Percentiles rank a stretch among this genome's conserved stretches.
These are phyloP conservation scores for Montipora cactus DNA, from an alignment of 64 coral and sea anemone species.

Conservation along the genomic window DNA sequence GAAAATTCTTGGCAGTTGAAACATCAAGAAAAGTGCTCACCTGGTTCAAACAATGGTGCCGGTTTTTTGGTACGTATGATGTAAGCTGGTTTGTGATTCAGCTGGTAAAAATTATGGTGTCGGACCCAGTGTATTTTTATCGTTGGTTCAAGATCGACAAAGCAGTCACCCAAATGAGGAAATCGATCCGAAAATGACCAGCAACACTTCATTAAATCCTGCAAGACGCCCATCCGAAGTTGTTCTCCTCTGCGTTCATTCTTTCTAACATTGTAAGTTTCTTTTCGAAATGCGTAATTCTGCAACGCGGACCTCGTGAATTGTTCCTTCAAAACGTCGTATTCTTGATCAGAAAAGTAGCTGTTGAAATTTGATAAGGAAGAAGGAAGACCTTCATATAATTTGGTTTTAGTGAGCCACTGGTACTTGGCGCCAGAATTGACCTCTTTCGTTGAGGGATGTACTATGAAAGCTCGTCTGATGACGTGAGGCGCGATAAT, in stretches of 20 bases:
- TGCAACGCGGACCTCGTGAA: conserved; percentile 60
- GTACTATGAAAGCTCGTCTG: conserved; percentile 86
- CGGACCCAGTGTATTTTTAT: conserved; percentile 85
- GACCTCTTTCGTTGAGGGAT: conserved; percentile 73
- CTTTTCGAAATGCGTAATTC: conserved; percentile 83
- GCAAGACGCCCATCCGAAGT: conserved; percentile 65
- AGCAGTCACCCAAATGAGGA: conserved; percentile 74
- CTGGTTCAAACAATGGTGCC: neutral
- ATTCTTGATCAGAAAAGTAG: conserved; percentile 49
- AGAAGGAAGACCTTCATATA: conserved; percentile 66
- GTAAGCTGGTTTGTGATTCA: conserved; percentile 67
- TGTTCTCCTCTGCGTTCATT: conserved; percentile 61
- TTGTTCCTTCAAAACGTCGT: conserved; percentile 23
- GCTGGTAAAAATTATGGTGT: conserved; percentile 91
- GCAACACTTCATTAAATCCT: conserved; percentile 73
- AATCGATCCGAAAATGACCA: conserved; percentile 64
- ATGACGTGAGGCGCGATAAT: conserved; percentile 84
- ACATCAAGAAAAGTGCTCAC: neutral
- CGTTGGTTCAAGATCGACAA: conserved; percentile 74
- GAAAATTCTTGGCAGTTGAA: neutral
- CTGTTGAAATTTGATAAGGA: conserved; percentile 7
- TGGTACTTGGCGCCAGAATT: conserved; percentile 68
- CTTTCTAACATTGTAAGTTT: conserved; percentile 37
- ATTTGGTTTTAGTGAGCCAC: conserved; percentile 82
- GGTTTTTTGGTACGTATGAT: conserved; percentile 67